Conservation (phyloP, 2,797 vertebrate genomes). For the Clarias platycephalus region DNA sequence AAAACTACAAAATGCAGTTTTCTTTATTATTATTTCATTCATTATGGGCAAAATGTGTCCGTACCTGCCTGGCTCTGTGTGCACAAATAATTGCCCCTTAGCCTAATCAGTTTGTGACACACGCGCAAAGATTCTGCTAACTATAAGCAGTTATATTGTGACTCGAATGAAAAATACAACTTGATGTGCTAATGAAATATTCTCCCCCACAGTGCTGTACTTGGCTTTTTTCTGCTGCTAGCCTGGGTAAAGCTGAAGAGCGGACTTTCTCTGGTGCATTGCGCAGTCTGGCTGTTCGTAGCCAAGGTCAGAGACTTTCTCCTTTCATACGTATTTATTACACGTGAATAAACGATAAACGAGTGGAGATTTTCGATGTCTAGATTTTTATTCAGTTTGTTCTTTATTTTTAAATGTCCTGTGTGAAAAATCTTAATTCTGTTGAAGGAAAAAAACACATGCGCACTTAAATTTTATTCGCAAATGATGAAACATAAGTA, state of each 20-base stretch:
- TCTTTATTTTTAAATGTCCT: not conserved
- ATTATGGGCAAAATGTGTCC: not conserved
- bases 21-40: too few relatives aligned
- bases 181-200: constrained; percentile 19
- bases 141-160: not conserved
- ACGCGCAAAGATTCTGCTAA: not conserved
- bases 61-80: too few relatives aligned
- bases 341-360: not conserved
- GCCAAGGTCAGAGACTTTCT: constrained; percentile 82
- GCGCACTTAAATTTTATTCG: not conserved
- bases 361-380: not conserved
- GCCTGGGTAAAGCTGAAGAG: constrained; percentile 82
- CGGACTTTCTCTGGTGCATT: constrained; percentile 76
- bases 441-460: not conserved
- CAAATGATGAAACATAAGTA: not conserved
- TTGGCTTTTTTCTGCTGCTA: constrained; percentile 87
- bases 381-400: not conserved
- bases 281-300: constrained; percentile 81
- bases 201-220: constrained; percentile 78
- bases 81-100: too few relatives aligned
- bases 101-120: not conserved
- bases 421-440: not conserved
- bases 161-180: not conserved
- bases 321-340: not conserved
- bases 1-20: too few relatives aligned